Base-by-base conservation (phyloP, 2,888 invertebrate species). In the Epirrhoe tristata region DNA sequence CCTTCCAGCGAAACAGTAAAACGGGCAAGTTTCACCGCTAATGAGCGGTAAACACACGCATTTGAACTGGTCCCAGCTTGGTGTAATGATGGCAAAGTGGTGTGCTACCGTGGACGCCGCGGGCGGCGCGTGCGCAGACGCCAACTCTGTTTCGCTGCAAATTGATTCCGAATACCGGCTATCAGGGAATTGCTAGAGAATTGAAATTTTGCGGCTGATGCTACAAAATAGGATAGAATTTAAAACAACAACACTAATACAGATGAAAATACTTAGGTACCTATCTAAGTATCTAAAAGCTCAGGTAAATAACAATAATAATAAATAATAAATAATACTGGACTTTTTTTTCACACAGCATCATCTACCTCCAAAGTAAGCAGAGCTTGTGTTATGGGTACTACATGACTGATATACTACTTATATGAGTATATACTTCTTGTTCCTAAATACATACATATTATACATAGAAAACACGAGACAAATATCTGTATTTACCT, bases 1-100 rank as follows among this genome's bases (percentile, higher is more conserved):
- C 48, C 24, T 17, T 16, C 6, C 48, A 46, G 14, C 46, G 3
- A n/a, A n/a, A 6, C 73, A 72, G 77, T 78, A 71, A 85, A 87
- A 87, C 84, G 70, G 74, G 74, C 72, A 75, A 84, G 89, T 88
- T 87, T 88, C 87, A 78, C 84, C 74, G 67, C 79, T 88, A 89
- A 89, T 89, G 85, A 87, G 81, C 74, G 75, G 74, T 84, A 85
- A 86, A 64, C 68, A 68, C 68, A 55, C 84, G 77, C 73, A 62
- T 68, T 61, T 57, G 6, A 70, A 71, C 54, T 46, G 57, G 36
- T 39, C 2, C 51, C 57, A 55, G 57, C 52, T 53, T 54, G 46
- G 52, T 58, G 52, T 68, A 68, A 64, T 66, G 66, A 62, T 51
- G 43, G 50, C 61, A 55, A 64, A 63, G 67, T 73, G 63, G 58